Base-by-base conservation (phyloP, 2,888 invertebrate species). In the Carabus problematicus region DNA sequence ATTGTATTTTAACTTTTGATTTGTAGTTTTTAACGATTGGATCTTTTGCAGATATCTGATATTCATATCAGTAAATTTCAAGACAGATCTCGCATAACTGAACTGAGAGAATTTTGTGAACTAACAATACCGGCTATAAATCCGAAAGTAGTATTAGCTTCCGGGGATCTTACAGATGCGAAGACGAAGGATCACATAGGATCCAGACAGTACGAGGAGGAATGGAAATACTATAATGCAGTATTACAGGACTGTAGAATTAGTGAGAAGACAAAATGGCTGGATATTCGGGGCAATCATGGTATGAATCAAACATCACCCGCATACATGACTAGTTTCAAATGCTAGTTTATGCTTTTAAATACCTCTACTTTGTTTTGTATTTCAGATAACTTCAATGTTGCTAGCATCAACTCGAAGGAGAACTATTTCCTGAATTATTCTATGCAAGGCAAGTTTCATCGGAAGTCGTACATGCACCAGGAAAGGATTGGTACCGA, bases 281-380 rank as follows among this genome's bases (percentile, higher is more conserved):
- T 96, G 71, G 96, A 96, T 83, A 91, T 95, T 72, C 85, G 95
- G 81, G 96, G 96, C 80, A 95, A 95, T 85, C 95, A 95, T 86
- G 95, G 94, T 93, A 84, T 80, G 77, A 39, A 3, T 45, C 3
- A 45, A 45, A 16, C 54, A 8, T 9, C 11, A 29, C 39, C 18
- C 39, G 29, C 18, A 16, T 14, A 8, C 9, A n/a, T n/a, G n/a
- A n/a, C n/a, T n/a, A n/a, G n/a, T n/a, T n/a, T n/a, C n/a, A n/a
- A n/a, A n/a, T n/a, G n/a, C n/a, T n/a, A n/a, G n/a, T n/a, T n/a
- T n/a, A 14, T 16, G 12, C 45, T 66, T 41, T 64, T 4, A n/a
- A n/a, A n/a, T n/a, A n/a, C n/a, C n/a, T n/a, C n/a, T n/a, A n/a
- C n/a, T n/a, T 64, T 64, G 14, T 40, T 16, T 70, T 68, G 58